Conservation (phyloP, 2,888 invertebrate genomes). For the Emmelina monodactyla region DNA sequence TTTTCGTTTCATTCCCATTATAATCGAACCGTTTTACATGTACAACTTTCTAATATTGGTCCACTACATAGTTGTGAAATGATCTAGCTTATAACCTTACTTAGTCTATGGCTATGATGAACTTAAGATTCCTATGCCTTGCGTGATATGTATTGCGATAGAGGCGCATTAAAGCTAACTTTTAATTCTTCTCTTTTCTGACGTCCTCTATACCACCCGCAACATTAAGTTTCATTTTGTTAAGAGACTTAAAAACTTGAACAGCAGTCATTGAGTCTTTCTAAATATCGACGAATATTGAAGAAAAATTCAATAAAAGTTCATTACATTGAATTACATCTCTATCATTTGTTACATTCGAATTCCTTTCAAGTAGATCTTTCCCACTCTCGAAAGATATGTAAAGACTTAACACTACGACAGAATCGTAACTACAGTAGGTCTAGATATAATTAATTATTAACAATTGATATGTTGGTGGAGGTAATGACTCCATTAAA, state of each 20-base stretch:
- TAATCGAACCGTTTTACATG: slow-evolving; percentile 44
- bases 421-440: slow-evolving; percentile 50
- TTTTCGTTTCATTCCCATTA: slow-evolving; percentile 7
- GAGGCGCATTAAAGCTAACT: slow-evolving; percentile 55
- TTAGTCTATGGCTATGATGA: slow-evolving; percentile 53
- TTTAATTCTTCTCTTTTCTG: slow-evolving; percentile 24
- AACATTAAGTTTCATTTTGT: no score
- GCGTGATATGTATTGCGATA: slow-evolving; percentile 65
- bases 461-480: slow-evolving; percentile 65
- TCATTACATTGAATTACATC: no score
- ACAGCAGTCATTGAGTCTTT: no score
- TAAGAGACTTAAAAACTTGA: no score
- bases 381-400: slow-evolving; percentile 41
- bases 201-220: no score
- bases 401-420: slow-evolving; percentile 49
- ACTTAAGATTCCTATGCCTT: slow-evolving; percentile 56
- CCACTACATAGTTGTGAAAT: slow-evolving; percentile 63
- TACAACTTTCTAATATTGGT: slow-evolving; percentile 68
- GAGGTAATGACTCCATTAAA: slow-evolving; percentile 56
- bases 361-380: background rate
- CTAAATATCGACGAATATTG: no score
- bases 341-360: no score
- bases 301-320: no score
- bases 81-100: slow-evolving; percentile 49
- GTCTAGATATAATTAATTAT: slow-evolving; percentile 51